A percentile compares a stretch with the other conserved stretches of the same genome.
These are phyloP conservation scores for Phrixothrix hirtus DNA, from an alignment of 2,888 invertebrate genomes.

Conservation along the genomic window DNA sequence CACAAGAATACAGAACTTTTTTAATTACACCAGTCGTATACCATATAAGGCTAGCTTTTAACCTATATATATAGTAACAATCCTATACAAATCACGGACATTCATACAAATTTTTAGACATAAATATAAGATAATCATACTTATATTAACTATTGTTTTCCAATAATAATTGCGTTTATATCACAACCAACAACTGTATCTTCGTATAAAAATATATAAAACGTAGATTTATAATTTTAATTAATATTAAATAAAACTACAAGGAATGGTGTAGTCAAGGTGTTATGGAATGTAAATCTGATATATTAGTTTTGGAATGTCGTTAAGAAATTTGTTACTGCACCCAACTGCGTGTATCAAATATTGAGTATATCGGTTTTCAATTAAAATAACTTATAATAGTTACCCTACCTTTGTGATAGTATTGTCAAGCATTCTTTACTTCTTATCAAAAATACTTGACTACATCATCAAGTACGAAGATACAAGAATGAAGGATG, in stretches of 20 bases:
- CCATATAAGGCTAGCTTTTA: constrained; percentile 49
- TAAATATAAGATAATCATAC: constrained; percentile 34
- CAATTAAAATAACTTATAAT: too few relatives aligned
- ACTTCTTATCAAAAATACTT: too few relatives aligned
- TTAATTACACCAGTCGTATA: constrained; percentile 53
- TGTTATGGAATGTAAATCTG: too few relatives aligned
- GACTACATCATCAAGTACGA: constrained; percentile 27
- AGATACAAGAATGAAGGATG: constrained; percentile 32
- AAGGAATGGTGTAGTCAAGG: too few relatives aligned
- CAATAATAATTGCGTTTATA: constrained; percentile 28
- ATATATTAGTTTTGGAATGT: too few relatives aligned
- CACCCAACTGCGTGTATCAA: too few relatives aligned
- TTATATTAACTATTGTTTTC: constrained; percentile 45
- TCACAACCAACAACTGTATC: constrained; percentile 38
- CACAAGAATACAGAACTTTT: constrained; percentile 48
- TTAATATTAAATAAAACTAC: constrained; percentile 35
- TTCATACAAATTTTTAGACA: constrained; percentile 33
- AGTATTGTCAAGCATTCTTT: too few relatives aligned
- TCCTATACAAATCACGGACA: constrained; percentile 28
- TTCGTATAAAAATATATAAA: constrained; percentile 24
- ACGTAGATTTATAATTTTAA: constrained; percentile 27
- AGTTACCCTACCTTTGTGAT: too few relatives aligned
- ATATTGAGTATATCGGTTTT: too few relatives aligned
- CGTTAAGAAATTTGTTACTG: too few relatives aligned
- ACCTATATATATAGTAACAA: constrained; percentile 22